Evolutionary conservation across 2,888 invertebrate species (phyloP).

Genomic region (Machimus rusticus): DNA sequence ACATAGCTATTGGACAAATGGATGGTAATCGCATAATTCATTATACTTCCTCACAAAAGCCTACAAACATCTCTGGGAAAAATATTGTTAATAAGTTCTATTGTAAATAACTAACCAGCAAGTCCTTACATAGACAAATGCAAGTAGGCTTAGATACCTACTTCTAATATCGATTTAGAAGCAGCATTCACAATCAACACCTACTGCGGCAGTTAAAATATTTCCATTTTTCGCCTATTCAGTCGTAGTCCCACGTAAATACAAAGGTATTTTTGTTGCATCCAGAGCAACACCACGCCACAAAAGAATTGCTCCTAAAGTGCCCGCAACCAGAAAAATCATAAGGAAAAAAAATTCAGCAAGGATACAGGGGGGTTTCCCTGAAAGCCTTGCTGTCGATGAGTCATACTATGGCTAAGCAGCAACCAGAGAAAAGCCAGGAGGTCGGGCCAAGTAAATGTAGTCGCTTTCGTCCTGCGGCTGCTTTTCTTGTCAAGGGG

Average conservation of each 20-base stretch:
- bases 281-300: background rate
- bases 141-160: too few relatives aligned
- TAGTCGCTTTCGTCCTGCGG: background rate
- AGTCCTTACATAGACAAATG: too few relatives aligned
- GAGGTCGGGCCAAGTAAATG: background rate
- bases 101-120: too few relatives aligned
- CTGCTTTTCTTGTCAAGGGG: background rate
- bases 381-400: background rate
- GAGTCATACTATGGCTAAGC: background rate
- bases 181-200: background rate
- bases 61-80: too few relatives aligned
- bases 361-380: background rate
- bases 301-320: background rate
- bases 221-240: background rate
- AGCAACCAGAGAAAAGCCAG: background rate
- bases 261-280: background rate
- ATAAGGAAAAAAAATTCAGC: background rate
- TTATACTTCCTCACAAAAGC: too few relatives aligned
- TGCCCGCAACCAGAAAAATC: background rate
- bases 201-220: background rate
- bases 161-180: background rate
- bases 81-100: too few relatives aligned
- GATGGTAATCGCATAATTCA: too few relatives aligned
- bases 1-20: too few relatives aligned
- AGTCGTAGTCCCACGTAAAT: background rate